These are phyloP conservation scores for Teleopsis dalmanni DNA, from an alignment of 1,140 invertebrate species.

Conservation along the genomic window DNA sequence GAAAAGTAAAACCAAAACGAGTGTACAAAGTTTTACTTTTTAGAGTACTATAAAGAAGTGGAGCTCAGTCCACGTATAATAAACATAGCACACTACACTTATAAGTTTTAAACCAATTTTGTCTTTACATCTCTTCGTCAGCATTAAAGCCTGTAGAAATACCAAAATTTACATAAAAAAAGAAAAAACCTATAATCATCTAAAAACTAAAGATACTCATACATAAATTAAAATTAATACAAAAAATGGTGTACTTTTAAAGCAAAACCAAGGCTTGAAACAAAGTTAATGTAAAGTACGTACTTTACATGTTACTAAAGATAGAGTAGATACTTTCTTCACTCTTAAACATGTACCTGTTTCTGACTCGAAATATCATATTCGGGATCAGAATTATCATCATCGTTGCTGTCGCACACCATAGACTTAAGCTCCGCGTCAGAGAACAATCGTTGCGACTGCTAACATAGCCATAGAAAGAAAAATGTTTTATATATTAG, in stretches of 20 bases:
- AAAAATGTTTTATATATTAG: too few relatives aligned
- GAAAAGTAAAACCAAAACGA: too few relatives aligned
- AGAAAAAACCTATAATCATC: not conserved
- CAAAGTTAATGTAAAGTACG: not conserved
- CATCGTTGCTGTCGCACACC: conserved; percentile 40
- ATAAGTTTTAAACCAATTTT: too few relatives aligned
- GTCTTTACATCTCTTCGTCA: too few relatives aligned
- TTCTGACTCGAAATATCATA: conserved; percentile 22
- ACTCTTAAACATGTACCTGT: conserved; percentile 27
- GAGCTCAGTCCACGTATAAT: too few relatives aligned
- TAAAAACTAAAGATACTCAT: not conserved
- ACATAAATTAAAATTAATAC: not conserved
- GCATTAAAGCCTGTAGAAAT: too few relatives aligned
- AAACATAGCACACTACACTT: too few relatives aligned
- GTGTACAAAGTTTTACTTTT: too few relatives aligned
- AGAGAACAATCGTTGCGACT: conserved; percentile 42
- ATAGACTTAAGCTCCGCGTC: conserved; percentile 47
- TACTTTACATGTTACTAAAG: not conserved
- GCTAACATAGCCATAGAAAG: conserved; percentile 14
- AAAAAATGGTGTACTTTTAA: not conserved
- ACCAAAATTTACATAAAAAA: not conserved
- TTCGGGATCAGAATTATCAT: conserved; percentile 34
- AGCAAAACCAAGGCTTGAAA: not conserved
- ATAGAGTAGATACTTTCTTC: not conserved
- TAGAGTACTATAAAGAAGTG: too few relatives aligned